phyloP scores from a whole-genome alignment of 2,888 invertebrate species.

The Dichetophora obliterata region DNA sequence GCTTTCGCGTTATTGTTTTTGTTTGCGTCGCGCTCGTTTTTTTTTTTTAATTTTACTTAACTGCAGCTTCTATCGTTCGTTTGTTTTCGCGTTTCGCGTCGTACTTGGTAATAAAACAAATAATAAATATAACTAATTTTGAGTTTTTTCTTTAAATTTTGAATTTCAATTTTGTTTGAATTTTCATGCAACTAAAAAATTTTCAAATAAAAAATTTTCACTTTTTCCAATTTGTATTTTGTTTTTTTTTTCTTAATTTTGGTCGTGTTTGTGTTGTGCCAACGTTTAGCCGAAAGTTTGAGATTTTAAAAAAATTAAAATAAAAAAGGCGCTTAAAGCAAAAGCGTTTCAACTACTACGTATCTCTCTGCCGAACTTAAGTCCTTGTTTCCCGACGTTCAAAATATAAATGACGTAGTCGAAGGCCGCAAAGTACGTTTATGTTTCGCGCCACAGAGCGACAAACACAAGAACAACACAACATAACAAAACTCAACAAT shows the following conservation, averaged over 20 bases:
- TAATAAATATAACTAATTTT: constrained; percentile 41
- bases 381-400: constrained; percentile 67
- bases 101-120: constrained; percentile 34
- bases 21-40: constrained; percentile 8
- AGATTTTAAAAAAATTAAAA: constrained; percentile 39
- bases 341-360: constrained; percentile 31
- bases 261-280: constrained; percentile 28
- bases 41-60: background rate
- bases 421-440: constrained; percentile 17
- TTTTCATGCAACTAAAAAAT: constrained; percentile 30
- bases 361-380: constrained; percentile 53
- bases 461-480: constrained; percentile 21
- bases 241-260: constrained; percentile 28
- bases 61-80: constrained; percentile 34
- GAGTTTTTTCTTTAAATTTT: constrained; percentile 21
- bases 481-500: constrained; percentile 16
- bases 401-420: constrained; percentile 65
- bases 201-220: constrained; percentile 29
- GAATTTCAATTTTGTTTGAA: constrained; percentile 29
- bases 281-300: constrained; percentile 41
- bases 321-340: constrained; percentile 43
- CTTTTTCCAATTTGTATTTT: constrained; percentile 27
- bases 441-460: constrained; percentile 25
- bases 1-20: background rate
- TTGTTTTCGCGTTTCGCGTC: constrained; percentile 14